Evolutionary conservation across 1,140 invertebrate species (phyloP), one percentile per base, ranked within the genome.

Genomic region (Parapsyche elsis): DNA sequence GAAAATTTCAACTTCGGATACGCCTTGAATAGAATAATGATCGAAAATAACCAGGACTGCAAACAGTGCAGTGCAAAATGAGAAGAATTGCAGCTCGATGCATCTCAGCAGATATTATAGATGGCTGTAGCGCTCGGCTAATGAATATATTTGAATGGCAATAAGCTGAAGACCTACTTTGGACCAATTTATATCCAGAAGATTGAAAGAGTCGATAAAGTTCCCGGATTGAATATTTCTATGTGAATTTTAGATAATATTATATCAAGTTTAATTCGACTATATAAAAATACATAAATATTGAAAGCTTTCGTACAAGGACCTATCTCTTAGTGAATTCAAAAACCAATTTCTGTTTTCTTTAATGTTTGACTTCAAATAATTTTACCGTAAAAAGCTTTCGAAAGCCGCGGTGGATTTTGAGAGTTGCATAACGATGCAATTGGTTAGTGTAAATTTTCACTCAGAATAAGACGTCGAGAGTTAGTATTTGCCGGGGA

Each of bases 71-170:
- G 57, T 2, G 57, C 57, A 61, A 61, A 16, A 21, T 16, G 57
- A 9, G 21, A 19, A 21, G n/a, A 61, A 61, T 16, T 61, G 57
- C 57, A 61, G 57, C 9, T 19, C 21, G 57, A 61, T 19, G 16
- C 30, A 38, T 1, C 30, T 38, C 30, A n/a, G n/a, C n/a, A n/a
- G n/a, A n/a, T n/a, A n/a, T 49, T 19, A 21, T 19, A 64, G 59
- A 64, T 64, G 9, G 59, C 9, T 19, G 21, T 23, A 26, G n/a
- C 4, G 16, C 12, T n/a, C 19, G 71, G 71, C 71, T 74, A 74
- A 74, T 74, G 71, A 74, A 74, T 74, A 74, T 38, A 74, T 74
- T 74, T 74, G 71, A 74, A 74, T 74, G 71, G 71, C 38, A 74
- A 74, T 74, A 38, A 38, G 30, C 46, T n/a, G 30, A 53, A 16